Evolutionary conservation across 2,113 vertebrate genomes (phyloP).

Genomic region (Sphyrna mokarran): DNA sequence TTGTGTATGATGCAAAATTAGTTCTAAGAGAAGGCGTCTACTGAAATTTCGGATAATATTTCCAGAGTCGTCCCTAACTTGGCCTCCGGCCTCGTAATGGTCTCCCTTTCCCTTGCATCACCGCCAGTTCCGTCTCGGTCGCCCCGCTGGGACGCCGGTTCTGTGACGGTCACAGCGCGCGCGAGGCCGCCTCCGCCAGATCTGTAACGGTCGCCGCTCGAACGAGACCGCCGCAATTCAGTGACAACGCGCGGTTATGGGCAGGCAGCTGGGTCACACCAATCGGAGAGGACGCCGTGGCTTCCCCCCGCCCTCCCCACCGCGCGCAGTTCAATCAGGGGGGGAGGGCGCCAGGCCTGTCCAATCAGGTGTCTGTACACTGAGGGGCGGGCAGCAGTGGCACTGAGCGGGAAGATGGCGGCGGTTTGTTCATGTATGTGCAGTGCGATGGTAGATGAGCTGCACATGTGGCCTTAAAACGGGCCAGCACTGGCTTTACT

Average conservation of each 20-base stretch:
- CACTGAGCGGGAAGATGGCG: not conserved
- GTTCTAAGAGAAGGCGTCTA: too few relatives aligned
- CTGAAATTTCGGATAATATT: too few relatives aligned
- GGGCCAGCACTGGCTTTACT: not conserved
- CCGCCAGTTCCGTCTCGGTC: too few relatives aligned
- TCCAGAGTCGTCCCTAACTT: too few relatives aligned
- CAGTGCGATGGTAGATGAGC: not conserved
- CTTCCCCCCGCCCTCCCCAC: too few relatives aligned
- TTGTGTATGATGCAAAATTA: too few relatives aligned
- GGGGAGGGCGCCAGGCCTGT: not conserved
- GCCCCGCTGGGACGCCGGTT: too few relatives aligned
- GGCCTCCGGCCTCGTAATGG: too few relatives aligned
- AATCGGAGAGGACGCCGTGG: not conserved
- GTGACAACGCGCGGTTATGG: not conserved
- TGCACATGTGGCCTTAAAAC: not conserved
- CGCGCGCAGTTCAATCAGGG: not conserved
- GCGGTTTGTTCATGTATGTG: accelerated
- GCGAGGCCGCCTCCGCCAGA: accelerated
- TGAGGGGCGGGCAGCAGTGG: not conserved
- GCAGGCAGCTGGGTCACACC: not conserved
- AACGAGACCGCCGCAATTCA: not conserved
- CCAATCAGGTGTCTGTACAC: not conserved
- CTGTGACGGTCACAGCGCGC: accelerated
- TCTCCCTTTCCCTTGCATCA: too few relatives aligned
- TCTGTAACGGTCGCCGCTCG: not conserved